These are phyloP conservation scores for Netelia fuscicornis DNA, from an alignment of 2,888 invertebrate genomes.

Conservation along the genomic window DNA sequence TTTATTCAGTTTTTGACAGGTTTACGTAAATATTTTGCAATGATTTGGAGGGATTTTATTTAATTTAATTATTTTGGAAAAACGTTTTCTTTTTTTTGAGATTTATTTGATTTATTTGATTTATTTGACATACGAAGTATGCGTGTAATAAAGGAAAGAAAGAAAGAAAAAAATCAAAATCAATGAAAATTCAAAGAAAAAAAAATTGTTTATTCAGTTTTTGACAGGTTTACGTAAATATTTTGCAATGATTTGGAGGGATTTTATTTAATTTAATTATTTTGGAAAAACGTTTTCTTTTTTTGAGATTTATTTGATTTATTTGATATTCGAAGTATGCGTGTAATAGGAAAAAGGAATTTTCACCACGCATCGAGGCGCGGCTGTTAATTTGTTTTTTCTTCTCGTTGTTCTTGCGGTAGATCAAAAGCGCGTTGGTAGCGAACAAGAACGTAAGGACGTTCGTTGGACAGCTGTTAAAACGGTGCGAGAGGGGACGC, in stretches of 20 bases:
- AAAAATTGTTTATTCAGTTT: background rate
- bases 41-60: no score
- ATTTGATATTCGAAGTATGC: background rate
- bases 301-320: background rate
- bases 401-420: slow-evolving; percentile 5
- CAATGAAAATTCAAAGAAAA: background rate
- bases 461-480: slow-evolving; percentile 55
- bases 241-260: background rate
- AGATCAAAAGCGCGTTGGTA: slow-evolving; percentile 1
- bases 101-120: background rate
- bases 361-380: background rate
- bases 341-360: background rate
- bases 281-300: background rate
- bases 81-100: background rate
- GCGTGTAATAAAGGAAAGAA: no score
- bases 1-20: no score
- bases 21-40: no score
- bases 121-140: no score
- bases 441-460: slow-evolving; percentile 37
- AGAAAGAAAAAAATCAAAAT: no score
- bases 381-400: background rate
- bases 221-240: background rate
- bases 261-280: background rate
- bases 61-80: background rate
- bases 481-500: slow-evolving; percentile 33